A percentile compares a stretch with the other conserved stretches of the same genome.
phyloP scores from a whole-genome alignment of 2,797 vertebrate genomes.

The Oreochromis mossambicus region DNA sequence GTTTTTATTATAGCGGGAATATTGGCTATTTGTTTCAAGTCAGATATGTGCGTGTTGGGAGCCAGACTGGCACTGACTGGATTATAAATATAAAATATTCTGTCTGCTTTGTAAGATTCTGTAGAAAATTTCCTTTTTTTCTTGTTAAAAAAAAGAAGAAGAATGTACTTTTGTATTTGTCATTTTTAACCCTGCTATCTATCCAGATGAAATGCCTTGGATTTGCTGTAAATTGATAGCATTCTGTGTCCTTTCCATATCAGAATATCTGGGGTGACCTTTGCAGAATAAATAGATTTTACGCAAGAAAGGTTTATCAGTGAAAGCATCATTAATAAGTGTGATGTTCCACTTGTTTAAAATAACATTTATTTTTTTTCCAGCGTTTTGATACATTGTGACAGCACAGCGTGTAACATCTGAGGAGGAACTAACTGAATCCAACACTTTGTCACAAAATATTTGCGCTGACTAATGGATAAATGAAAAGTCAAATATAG shows the following conservation, averaged over 20 bases:
- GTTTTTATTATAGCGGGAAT: background rate
- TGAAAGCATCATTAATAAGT: background rate
- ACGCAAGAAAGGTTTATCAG: background rate
- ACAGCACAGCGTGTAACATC: slow-evolving; percentile 82
- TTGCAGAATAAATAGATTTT: background rate
- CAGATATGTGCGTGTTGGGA: background rate
- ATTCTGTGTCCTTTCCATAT: background rate
- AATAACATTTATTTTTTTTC: slow-evolving; percentile 98
- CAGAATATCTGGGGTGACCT: background rate
- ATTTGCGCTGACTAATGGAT: slow-evolving; percentile 65
- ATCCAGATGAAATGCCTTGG: fast-evolving
- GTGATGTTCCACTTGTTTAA: slow-evolving; percentile 66
- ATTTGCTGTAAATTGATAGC: background rate
- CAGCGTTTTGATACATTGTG: slow-evolving; percentile 87
- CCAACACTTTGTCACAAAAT: slow-evolving; percentile 76
- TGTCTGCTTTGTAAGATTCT: background rate
- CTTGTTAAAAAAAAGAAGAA: background rate
- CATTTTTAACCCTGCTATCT: background rate
- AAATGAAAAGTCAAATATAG: slow-evolving; percentile 81
- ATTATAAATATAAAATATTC: background rate
- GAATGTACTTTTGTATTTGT: background rate
- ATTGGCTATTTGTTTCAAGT: background rate
- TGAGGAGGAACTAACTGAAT: slow-evolving; percentile 76
- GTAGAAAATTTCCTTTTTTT: fast-evolving
- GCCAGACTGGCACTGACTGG: background rate